Conservation (phyloP, 2,888 invertebrate species). For the Nephrotoma guestfalica region DNA sequence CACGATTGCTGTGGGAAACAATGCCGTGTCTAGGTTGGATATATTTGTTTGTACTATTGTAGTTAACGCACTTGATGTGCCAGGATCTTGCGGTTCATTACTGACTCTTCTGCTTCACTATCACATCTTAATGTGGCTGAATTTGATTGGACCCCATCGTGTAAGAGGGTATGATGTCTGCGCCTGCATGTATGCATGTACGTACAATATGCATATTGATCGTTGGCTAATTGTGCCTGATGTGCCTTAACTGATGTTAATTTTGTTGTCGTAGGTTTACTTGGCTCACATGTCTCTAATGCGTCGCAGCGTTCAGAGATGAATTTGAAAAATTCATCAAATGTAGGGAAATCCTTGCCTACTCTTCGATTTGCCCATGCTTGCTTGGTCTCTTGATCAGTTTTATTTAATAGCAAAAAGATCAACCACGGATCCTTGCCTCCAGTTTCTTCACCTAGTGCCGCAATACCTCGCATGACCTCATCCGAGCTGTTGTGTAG, state of each 20-base stretch:
- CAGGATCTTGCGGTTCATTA: no score
- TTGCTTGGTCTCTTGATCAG: no score
- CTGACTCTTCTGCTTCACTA: no score
- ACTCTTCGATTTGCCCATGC: no score
- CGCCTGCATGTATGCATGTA: neutral
- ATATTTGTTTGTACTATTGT: no score
- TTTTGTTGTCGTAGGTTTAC: neutral
- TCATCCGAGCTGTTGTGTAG: neutral
- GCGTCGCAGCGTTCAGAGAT: no score
- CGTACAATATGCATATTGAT: no score
- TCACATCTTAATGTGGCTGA: neutral
- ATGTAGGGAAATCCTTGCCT: no score
- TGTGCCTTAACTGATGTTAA: neutral
- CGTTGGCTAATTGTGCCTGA: neutral
- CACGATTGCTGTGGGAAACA: slow-evolving; percentile 7
- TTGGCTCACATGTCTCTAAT: no score
- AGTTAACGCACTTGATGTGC: no score
- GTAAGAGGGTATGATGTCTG: neutral
- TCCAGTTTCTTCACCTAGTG: neutral
- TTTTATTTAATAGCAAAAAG: neutral
- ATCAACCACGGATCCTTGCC: neutral
- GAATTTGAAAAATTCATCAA: neutral
- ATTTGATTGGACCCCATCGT: no score
- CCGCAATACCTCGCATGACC: neutral
- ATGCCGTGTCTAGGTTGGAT: no score